Percentiles rank a stretch among this genome's conserved stretches.
These are phyloP conservation scores for Gryllus bimaculatus DNA, from an alignment of 1,140 invertebrate genomes.

Conservation along the genomic window DNA sequence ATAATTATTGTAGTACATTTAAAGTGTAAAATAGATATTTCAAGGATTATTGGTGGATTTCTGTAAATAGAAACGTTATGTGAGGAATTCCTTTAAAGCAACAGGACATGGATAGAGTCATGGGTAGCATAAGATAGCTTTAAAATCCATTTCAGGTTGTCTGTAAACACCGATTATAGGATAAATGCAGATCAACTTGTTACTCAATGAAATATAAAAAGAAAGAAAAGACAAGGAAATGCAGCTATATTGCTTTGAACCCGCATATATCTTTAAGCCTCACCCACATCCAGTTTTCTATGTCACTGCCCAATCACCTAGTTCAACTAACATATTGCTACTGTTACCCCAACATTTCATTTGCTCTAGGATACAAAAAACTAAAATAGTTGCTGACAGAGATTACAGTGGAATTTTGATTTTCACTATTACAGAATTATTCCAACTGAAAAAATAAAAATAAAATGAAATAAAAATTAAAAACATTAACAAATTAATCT, in stretches of 20 bases:
- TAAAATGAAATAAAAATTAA: no score
- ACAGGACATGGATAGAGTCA: background rate
- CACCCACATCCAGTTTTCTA: background rate
- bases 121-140: background rate
- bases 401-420: background rate
- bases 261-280: background rate
- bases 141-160: background rate
- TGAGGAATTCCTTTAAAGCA: slow-evolving; percentile 12
- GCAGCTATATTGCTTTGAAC: background rate
- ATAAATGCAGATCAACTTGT: background rate
- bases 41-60: slow-evolving; percentile 3
- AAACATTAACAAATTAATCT: no score
- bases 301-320: background rate
- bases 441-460: no score
- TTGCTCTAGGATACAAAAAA: background rate
- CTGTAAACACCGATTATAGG: background rate
- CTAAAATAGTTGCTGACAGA: background rate
- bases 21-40: slow-evolving; percentile 10
- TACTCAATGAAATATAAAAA: background rate
- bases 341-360: background rate
- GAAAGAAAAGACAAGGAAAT: background rate
- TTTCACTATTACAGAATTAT: no score
- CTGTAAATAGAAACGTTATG: slow-evolving; percentile 7
- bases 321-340: background rate
- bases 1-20: slow-evolving; percentile 11